A percentile compares a stretch with the other conserved stretches of the same genome.
Evolutionary conservation across 2,797 vertebrate species (phyloP).

Genomic region (Siniperca undulata): DNA sequence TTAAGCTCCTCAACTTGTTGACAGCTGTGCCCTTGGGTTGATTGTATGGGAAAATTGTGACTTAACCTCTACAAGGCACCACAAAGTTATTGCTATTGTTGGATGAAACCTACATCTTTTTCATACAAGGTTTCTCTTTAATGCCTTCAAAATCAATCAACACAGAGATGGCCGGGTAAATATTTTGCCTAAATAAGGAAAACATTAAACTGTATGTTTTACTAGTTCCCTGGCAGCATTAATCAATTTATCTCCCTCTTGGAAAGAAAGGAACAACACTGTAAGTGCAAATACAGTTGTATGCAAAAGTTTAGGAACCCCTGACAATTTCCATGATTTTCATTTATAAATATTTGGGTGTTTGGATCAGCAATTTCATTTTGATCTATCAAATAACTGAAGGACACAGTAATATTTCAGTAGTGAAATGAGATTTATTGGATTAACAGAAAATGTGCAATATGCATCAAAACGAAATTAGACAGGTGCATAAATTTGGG

Average conservation of each 20-base stretch:
- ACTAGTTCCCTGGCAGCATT: neutral
- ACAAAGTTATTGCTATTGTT: constrained; percentile 39
- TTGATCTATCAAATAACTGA: too few species aligned
- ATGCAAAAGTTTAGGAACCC: too few species aligned
- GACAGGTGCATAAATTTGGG: too few species aligned
- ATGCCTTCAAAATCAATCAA: constrained; percentile 6
- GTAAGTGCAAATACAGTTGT: constrained; percentile 46
- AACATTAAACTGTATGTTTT: constrained; percentile 6
- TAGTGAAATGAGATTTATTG: too few species aligned
- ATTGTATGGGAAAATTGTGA: constrained; percentile 42
- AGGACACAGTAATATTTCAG: too few species aligned
- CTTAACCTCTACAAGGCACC: constrained; percentile 25
- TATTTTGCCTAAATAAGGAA: neutral
- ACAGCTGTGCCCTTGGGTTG: constrained; percentile 67
- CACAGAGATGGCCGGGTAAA: neutral
- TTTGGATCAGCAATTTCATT: too few species aligned
- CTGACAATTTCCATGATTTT: too few species aligned
- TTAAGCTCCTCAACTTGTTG: constrained; percentile 67
- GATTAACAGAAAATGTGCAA: too few species aligned
- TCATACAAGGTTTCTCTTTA: neutral
- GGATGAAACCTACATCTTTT: constrained; percentile 16
- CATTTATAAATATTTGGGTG: too few species aligned
- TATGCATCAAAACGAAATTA: too few species aligned
- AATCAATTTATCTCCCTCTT: neutral
- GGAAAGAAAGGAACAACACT: constrained; percentile 19